Conservation (phyloP, 2,888 invertebrate species). For the Noctua janthe region DNA sequence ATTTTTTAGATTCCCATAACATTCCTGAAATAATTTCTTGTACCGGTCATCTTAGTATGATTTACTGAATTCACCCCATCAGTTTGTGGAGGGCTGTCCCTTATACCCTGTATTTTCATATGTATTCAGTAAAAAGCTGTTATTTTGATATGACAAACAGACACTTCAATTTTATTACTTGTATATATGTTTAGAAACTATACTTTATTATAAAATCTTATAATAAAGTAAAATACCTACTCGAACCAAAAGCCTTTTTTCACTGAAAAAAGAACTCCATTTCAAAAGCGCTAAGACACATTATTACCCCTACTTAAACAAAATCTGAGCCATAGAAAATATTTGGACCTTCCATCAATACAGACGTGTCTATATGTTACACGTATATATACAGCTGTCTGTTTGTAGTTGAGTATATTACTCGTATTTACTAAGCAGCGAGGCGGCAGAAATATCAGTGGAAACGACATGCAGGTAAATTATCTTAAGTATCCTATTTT, state of each 20-base stretch:
- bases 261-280: neutral
- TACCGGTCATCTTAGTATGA: too few species aligned
- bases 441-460: neutral
- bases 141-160: too few species aligned
- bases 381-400: neutral
- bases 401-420: constrained; percentile 22
- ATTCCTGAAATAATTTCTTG: too few species aligned
- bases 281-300: neutral
- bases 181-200: too few species aligned
- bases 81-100: too few species aligned
- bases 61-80: too few species aligned
- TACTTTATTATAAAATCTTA: too few species aligned
- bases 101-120: too few species aligned
- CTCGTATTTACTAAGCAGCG: neutral
- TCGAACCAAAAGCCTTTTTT: neutral
- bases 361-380: neutral
- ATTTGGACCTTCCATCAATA: constrained; percentile 11
- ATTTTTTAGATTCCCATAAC: too few species aligned
- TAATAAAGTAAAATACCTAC: neutral
- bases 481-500: too few species aligned
- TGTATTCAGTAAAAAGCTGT: too few species aligned
- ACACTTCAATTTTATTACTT: too few species aligned
- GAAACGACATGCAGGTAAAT: neutral
- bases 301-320: neutral
- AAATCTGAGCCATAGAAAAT: constrained; percentile 13